phyloP scores from a whole-genome alignment of 2,888 invertebrate species.

The Notocelia uddmanniana region DNA sequence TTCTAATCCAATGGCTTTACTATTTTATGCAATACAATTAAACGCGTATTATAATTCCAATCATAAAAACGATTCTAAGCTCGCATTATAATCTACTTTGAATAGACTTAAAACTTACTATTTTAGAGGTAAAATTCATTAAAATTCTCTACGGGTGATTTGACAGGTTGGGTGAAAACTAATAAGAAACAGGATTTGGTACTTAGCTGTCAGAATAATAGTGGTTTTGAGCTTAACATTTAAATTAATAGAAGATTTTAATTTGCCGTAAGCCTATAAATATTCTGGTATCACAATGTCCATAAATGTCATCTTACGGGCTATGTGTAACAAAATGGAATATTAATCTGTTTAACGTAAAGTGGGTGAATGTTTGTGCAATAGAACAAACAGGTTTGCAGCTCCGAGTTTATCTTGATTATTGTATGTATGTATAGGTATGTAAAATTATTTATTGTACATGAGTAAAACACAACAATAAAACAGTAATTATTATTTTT shows the following conservation, averaged over 20 bases:
- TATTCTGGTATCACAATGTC: conserved; percentile 68
- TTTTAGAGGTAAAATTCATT: conserved; percentile 67
- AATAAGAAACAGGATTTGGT: conserved; percentile 74
- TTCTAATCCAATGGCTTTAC: conserved; percentile 47
- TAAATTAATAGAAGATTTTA: conserved; percentile 72
- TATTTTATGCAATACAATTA: conserved; percentile 56
- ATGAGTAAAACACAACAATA: too few relatives aligned
- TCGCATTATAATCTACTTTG: conserved; percentile 57
- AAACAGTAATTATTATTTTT: too few relatives aligned
- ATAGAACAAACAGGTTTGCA: conserved; percentile 2
- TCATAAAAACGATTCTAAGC: conserved; percentile 64
- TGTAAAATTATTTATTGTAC: too few relatives aligned
- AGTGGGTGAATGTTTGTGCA: conserved; percentile 21
- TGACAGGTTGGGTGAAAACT: conserved; percentile 55
- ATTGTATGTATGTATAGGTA: too few relatives aligned
- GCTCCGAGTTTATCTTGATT: neutral
- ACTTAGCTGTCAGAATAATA: conserved; percentile 65
- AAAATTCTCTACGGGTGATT: conserved; percentile 74
- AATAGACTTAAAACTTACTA: conserved; percentile 47
- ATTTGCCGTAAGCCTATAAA: conserved; percentile 76
- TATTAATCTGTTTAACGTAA: conserved; percentile 22
- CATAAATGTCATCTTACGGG: conserved; percentile 69
- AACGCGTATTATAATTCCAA: conserved; percentile 59
- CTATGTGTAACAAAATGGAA: conserved; percentile 60
- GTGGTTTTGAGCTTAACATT: conserved; percentile 64